phyloP scores from a whole-genome alignment of 2,888 invertebrate genomes.

The Troides aeacus region DNA sequence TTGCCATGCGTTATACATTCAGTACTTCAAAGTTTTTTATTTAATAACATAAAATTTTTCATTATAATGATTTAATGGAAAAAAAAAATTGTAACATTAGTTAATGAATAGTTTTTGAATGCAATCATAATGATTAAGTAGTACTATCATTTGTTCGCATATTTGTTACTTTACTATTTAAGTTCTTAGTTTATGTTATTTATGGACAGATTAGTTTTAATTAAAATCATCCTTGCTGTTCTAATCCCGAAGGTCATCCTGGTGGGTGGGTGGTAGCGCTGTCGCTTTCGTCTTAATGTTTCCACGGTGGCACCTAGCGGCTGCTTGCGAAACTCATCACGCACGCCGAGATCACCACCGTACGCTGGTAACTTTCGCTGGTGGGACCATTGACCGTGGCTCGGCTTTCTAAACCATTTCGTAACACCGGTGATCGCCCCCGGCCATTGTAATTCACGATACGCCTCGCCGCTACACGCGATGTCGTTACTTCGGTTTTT shows the following conservation, averaged over 20 bases:
- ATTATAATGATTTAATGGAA: no score
- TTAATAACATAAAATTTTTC: no score
- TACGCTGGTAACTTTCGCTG: constrained; percentile 66
- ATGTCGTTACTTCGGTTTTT: constrained; percentile 51
- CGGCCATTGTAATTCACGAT: constrained; percentile 72
- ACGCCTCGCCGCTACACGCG: constrained; percentile 68
- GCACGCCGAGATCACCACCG: constrained; percentile 53
- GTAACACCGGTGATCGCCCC: constrained; percentile 71
- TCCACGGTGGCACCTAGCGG: neutral
- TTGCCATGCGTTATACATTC: constrained; percentile 14
- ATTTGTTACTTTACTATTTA: no score
- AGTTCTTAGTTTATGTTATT: neutral
- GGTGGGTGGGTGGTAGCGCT: neutral
- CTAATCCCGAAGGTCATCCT: neutral
- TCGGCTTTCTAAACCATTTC: constrained; percentile 76
- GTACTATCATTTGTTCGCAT: no score
- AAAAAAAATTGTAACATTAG: no score
- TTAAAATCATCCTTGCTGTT: neutral
- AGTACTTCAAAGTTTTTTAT: neutral
- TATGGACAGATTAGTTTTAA: neutral
- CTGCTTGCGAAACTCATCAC: constrained; percentile 42
- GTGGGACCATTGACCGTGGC: constrained; percentile 75
- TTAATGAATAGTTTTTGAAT: no score
- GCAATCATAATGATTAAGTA: no score
- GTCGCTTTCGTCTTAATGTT: no score